These are phyloP conservation scores for Coremacera marginata DNA, from an alignment of 2,888 invertebrate genomes.

Conservation along the genomic window DNA sequence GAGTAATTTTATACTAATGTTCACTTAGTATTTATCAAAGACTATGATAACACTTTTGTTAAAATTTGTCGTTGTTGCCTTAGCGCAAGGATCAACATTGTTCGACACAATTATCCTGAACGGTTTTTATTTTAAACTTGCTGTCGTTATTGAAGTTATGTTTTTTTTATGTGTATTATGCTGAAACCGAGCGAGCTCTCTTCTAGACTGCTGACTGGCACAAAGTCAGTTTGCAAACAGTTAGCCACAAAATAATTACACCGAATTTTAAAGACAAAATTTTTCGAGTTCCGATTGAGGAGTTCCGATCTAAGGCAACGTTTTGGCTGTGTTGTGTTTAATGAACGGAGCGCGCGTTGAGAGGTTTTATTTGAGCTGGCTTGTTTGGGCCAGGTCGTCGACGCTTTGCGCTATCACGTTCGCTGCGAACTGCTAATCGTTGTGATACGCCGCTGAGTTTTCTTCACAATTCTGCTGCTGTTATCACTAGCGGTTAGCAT, in stretches of 20 bases:
- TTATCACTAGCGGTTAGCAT: conserved; percentile 39
- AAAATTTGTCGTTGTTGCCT: background rate
- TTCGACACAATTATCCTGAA: background rate
- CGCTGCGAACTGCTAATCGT: conserved; percentile 43
- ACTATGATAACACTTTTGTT: conserved; percentile 12
- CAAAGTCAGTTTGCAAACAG: conserved; percentile 62
- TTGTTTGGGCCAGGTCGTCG: background rate
- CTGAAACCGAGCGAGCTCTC: background rate
- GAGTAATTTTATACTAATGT: background rate
- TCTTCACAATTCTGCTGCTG: conserved; percentile 45
- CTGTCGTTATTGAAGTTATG: background rate
- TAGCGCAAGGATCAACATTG: conserved; percentile 5
- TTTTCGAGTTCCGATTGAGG: conserved; percentile 38
- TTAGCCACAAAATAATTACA: conserved; percentile 60
- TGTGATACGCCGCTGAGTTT: conserved; percentile 41
- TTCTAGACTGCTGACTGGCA: conserved; percentile 51
- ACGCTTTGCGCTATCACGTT: conserved; percentile 41
- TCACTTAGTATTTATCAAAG: conserved; percentile 9
- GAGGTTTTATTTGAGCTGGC: conserved; percentile 23
- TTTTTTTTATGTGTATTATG: background rate
- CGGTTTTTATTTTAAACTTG: background rate
- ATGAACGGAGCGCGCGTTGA: conserved; percentile 33
- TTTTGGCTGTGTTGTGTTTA: conserved; percentile 33
- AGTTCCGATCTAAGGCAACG: conserved; percentile 24
- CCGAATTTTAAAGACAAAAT: conserved; percentile 61